Percentiles rank a stretch among this genome's conserved stretches.
Conservation (phyloP, 1,140 invertebrate species). For the Aphaenogaster floridana region DNA sequence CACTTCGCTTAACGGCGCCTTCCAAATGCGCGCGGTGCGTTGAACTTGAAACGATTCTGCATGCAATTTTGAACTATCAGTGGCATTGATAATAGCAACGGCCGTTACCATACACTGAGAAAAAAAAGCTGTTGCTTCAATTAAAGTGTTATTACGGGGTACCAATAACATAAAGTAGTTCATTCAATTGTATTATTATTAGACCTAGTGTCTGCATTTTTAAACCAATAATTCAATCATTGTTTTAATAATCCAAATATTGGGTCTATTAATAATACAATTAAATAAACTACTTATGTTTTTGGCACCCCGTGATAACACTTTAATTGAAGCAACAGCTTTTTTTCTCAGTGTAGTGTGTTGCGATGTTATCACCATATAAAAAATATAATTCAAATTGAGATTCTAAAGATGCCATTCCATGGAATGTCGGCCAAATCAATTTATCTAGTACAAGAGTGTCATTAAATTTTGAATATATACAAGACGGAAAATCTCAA, state of each 20-base stretch:
- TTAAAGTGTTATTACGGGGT: too few species aligned
- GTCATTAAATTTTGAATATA: background rate
- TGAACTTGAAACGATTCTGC: conserved; percentile 24
- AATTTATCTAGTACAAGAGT: background rate
- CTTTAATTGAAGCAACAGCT: too few species aligned
- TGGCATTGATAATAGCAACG: background rate
- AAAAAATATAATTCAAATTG: background rate
- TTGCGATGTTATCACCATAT: background rate
- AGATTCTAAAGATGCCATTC: background rate
- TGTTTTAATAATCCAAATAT: too few species aligned
- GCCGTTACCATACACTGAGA: background rate
- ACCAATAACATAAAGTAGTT: too few species aligned
- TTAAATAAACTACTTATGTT: too few species aligned
- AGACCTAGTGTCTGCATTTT: too few species aligned
- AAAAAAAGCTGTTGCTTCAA: too few species aligned
- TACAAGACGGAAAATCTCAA: background rate
- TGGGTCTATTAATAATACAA: too few species aligned
- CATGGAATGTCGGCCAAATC: background rate
- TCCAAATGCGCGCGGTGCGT: conserved; percentile 2
- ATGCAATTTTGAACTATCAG: background rate
- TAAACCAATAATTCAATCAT: too few species aligned
- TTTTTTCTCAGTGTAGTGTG: too few species aligned
- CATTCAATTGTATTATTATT: too few species aligned
- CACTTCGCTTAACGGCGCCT: conserved; percentile 18
- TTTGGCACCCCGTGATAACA: too few species aligned